phyloP scores from a whole-genome alignment of 2,797 vertebrate species.

The Spondyliosoma cantharus region DNA sequence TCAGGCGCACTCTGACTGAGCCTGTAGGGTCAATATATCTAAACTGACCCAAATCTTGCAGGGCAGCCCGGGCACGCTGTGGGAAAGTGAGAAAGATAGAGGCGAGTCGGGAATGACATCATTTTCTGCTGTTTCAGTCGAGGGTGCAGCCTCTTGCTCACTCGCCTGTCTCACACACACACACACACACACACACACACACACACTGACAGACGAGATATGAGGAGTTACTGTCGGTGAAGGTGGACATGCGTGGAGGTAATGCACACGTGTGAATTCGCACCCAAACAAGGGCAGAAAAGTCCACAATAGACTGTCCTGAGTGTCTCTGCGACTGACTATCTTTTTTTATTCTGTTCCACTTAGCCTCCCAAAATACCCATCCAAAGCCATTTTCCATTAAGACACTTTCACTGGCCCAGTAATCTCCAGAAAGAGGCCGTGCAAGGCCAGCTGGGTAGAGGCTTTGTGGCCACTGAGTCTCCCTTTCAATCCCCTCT shows the following conservation, averaged over 20 bases:
- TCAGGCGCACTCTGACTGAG: slow-evolving; percentile 66
- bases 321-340: neutral
- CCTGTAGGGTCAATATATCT: slow-evolving; percentile 71
- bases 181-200: slow-evolving; percentile 21
- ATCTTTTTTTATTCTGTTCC: slow-evolving; percentile 25
- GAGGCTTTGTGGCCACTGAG: slow-evolving; percentile 52
- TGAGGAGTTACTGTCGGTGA: slow-evolving; percentile 33
- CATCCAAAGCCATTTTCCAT: slow-evolving; percentile 40
- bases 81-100: slow-evolving; percentile 48
- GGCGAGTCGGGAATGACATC: slow-evolving; percentile 54
- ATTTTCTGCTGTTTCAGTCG: slow-evolving; percentile 54
- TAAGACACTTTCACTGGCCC: slow-evolving; percentile 64
- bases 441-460: slow-evolving; percentile 47
- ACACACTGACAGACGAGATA: slow-evolving; percentile 50
- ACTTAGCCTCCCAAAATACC: slow-evolving; percentile 44
- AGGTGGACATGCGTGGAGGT: slow-evolving; percentile 11
- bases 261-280: slow-evolving; percentile 9
- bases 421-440: slow-evolving; percentile 61
- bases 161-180: slow-evolving; percentile 46
- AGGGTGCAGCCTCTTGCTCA: slow-evolving; percentile 33
- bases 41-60: slow-evolving; percentile 78
- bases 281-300: neutral
- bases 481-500: slow-evolving; percentile 72
- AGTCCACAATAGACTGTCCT: neutral
- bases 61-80: slow-evolving; percentile 39